These are phyloP conservation scores for Lagopus leucura DNA, from an alignment of 2,113 vertebrate species.

Conservation along the genomic window DNA sequence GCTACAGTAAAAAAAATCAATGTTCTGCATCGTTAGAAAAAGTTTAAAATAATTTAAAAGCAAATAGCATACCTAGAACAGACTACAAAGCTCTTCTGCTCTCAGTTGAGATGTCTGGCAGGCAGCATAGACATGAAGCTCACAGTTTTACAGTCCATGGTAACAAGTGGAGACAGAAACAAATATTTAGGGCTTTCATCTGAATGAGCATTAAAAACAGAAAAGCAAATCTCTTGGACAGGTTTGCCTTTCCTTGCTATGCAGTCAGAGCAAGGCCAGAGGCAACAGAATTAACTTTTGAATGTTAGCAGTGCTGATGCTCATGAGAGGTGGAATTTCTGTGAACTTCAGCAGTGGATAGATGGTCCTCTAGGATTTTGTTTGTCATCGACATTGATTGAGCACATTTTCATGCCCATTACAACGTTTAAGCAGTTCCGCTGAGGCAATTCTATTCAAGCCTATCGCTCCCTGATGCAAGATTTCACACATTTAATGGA, in stretches of 20 bases:
- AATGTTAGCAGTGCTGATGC: not conserved
- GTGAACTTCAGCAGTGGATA: not conserved
- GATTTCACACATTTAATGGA: not conserved
- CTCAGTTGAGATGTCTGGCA: not conserved
- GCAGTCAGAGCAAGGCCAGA: not conserved
- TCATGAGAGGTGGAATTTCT: fast-evolving
- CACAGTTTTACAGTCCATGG: not conserved
- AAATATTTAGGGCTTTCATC: not conserved
- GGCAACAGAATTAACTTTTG: not conserved
- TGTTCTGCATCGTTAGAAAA: not conserved
- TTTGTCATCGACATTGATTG: not conserved
- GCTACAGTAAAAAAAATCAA: not conserved
- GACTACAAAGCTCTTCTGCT: not conserved
- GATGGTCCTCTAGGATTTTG: not conserved
- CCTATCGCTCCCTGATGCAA: not conserved
- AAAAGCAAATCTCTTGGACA: not conserved
- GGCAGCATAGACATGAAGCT: not conserved
- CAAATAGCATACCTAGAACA: not conserved
- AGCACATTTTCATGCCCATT: not conserved
- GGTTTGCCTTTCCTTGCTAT: not conserved
- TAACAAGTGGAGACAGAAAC: not conserved
- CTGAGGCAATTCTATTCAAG: not conserved
- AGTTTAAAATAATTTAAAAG: not conserved
- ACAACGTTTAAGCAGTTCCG: not conserved
- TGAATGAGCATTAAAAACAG: not conserved